Conservation (phyloP, 2,797 vertebrate species). For the Urosaurus nigricauda region DNA sequence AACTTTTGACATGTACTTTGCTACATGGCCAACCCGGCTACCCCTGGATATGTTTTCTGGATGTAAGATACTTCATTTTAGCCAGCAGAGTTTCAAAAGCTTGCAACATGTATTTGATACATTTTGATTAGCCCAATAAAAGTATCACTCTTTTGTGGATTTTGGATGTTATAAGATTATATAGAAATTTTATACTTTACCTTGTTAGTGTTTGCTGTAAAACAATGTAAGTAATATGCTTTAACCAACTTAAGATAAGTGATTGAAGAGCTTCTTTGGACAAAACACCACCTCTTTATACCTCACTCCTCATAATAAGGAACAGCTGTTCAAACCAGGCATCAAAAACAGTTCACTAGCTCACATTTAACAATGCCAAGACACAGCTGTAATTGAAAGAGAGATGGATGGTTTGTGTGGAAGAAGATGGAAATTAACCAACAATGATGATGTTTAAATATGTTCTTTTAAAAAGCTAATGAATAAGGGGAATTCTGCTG, state of each 20-base stretch:
- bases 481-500: constrained; percentile 9
- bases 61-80: too few relatives aligned
- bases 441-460: constrained; percentile 14
- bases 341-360: constrained; percentile 12
- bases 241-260: constrained; percentile 33
- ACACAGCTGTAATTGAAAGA: constrained; percentile 12
- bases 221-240: constrained; percentile 15
- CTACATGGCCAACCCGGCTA: too few relatives aligned
- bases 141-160: too few relatives aligned
- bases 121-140: too few relatives aligned
- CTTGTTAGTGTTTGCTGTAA: constrained; percentile 28
- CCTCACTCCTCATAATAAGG: constrained; percentile 26
- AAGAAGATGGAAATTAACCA: constrained; percentile 21
- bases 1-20: too few relatives aligned
- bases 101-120: too few relatives aligned
- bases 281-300: constrained; percentile 1
- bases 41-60: too few relatives aligned
- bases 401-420: constrained; percentile 31
- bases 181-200: constrained; percentile 1
- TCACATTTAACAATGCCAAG: constrained; percentile 44
- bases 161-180: background rate
- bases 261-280: background rate
- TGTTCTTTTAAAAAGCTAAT: constrained; percentile 27
- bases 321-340: constrained; percentile 34
- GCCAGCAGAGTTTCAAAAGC: too few relatives aligned